A percentile compares a stretch with the other conserved stretches of the same genome.
These are phyloP conservation scores for Helicorthomorpha holstii DNA, from an alignment of 1,140 invertebrate species.

Conservation along the genomic window DNA sequence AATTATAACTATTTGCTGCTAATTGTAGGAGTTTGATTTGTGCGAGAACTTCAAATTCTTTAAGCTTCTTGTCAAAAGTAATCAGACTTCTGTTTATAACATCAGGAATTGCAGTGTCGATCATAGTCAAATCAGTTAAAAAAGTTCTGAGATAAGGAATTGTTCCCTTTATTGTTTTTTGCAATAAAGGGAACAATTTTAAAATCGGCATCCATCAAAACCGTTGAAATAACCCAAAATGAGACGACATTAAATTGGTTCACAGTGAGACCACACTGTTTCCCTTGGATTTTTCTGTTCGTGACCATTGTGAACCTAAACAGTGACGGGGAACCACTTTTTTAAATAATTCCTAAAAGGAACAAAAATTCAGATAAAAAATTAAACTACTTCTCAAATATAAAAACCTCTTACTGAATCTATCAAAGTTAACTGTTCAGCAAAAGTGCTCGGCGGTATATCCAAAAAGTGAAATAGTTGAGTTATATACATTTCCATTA, in stretches of 20 bases:
- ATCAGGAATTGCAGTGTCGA: conserved; percentile 94
- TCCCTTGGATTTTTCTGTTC: conserved; percentile 60
- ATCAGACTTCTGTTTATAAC: conserved; percentile 67
- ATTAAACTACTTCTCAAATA: no score
- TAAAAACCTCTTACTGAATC: conserved; percentile 63
- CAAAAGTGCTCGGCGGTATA: conserved; percentile 76
- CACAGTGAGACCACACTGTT: conserved; percentile 53
- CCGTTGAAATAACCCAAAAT: conserved; percentile 67
- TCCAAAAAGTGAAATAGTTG: conserved; percentile 49
- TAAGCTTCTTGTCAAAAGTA: conserved; percentile 94
- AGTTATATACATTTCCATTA: conserved; percentile 14
- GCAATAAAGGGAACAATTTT: conserved; percentile 39
- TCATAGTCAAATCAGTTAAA: conserved; percentile 95
- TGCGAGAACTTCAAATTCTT: conserved; percentile 97
- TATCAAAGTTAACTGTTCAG: conserved; percentile 91
- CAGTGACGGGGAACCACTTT: no score
- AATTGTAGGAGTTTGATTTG: conserved; percentile 90
- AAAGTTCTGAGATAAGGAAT: conserved; percentile 99
- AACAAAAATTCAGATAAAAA: conserved; percentile 4
- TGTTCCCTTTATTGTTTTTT: conserved; percentile 54
- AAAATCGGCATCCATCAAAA: conserved; percentile 41
- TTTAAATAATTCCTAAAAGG: conserved; percentile 70
- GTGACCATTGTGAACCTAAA: conserved; percentile 85
- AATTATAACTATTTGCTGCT: conserved; percentile 90
- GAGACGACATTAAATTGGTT: conserved; percentile 97